Base-by-base conservation (phyloP, 2,113 vertebrate species). In the Piaya cayana region DNA sequence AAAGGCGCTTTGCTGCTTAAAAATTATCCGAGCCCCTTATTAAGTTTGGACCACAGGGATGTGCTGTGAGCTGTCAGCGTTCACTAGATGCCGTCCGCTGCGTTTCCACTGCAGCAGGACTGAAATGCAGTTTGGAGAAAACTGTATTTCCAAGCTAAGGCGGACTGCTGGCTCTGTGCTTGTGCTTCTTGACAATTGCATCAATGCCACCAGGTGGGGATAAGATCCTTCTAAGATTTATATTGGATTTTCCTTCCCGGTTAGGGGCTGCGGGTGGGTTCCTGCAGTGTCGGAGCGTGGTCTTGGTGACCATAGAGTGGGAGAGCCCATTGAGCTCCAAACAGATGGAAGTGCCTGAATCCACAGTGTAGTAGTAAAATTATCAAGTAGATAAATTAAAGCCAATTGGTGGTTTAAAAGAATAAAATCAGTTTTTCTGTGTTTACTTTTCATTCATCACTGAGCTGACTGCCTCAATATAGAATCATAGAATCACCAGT, bases 101-200 rank as follows among this genome's bases (percentile, higher is more conserved):
- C n/a, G 0, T 6, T 56, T 15, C 50, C 11, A 1, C 19, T 11
- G 1, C 1, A 5, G 8, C 2, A 8, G 64, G 34, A 7, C 0
- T 27, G 30, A 30, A 42, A 8, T 5, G 27, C 23, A 0, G 0
- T 2, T 1, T 1, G 36, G 42, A 20, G 36, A 6, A 5, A 11
- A 2, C 0, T 15, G 17, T 21, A 1, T 25, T 52, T 22, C 23
- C 34, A 1, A 27, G 25, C 25, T 2, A 2, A 13, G 47, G 37
- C 47, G 4, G 72, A 0, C 19, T 22, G 11, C 23, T 12, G 36
- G n/a, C 45, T 45, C 27, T 26, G 16, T 1, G 11, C 69, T 43
- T 29, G 5, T 37, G 25, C 14, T 59, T 9, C 75, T 22, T 11
- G 47, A 6, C 72, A 5, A 1, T 50, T 20, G 7, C 14, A 7